A percentile compares a stretch with the other conserved stretches of the same genome.
phyloP scores from a whole-genome alignment of 2,797 vertebrate species.

The Helarctos malayanus region DNA sequence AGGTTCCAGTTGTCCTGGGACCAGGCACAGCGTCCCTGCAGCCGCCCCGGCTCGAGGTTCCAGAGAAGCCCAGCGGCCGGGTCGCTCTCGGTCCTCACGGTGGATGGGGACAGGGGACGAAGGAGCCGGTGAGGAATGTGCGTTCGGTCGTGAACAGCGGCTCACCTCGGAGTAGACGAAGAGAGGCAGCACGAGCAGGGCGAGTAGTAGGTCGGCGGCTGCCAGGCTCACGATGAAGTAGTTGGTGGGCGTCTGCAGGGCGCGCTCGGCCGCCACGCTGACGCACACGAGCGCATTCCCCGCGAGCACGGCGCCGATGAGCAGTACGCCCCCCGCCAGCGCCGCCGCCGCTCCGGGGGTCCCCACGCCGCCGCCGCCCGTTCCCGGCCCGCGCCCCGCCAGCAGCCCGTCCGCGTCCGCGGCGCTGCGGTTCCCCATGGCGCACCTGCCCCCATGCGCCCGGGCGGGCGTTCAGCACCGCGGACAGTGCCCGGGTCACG shows the following conservation, averaged over 20 bases:
- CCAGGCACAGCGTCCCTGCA: not conserved
- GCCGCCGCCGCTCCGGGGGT: constrained; percentile 82
- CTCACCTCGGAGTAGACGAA: constrained; percentile 96
- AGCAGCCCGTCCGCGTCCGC: constrained; percentile 83
- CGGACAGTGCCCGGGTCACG: not conserved
- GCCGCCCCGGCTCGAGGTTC: not conserved
- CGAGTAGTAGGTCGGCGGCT: constrained; percentile 95
- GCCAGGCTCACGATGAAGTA: constrained; percentile 98
- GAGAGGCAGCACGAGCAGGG: constrained; percentile 95
- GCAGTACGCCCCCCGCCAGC: constrained; percentile 92
- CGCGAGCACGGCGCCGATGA: constrained; percentile 94
- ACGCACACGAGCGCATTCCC: constrained; percentile 96
- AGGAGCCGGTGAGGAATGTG: rapidly evolving
- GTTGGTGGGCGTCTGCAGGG: constrained; percentile 98
- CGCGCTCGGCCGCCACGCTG: constrained; percentile 95
- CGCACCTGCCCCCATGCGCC: not conserved
- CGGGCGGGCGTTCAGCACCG: constrained; percentile 7
- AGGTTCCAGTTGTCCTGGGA: not conserved
- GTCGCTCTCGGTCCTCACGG: not conserved
- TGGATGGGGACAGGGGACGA: not conserved
- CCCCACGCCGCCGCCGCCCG: constrained; percentile 85
- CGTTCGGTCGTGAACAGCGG: rapidly evolving
- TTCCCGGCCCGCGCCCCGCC: constrained; percentile 91
- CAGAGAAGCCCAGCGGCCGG: not conserved
- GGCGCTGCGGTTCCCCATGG: constrained; percentile 81